Evolutionary conservation across 1,140 invertebrate species (phyloP).

Genomic region (honey bee (Apis mellifera)): DNA sequence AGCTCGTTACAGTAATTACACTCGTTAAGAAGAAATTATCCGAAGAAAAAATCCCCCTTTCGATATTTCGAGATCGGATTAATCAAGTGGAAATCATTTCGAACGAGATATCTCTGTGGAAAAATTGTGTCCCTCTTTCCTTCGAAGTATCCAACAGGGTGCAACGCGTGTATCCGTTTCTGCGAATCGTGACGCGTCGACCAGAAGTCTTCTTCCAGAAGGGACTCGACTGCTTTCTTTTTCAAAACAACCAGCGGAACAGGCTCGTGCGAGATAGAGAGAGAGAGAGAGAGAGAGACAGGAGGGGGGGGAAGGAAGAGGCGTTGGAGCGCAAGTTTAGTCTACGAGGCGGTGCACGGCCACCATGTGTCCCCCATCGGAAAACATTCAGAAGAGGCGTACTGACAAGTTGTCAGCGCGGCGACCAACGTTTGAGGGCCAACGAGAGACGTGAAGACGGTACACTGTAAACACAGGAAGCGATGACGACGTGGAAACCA

Average conservation of each 20-base stretch:
- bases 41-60: no score
- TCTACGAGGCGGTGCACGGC: slow-evolving; percentile 61
- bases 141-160: neutral
- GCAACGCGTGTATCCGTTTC: slow-evolving; percentile 29
- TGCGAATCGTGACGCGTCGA: slow-evolving; percentile 19
- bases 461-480: slow-evolving; percentile 74
- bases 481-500: slow-evolving; percentile 67
- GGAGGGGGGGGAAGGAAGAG: slow-evolving; percentile 17
- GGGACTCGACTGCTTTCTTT: neutral
- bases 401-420: slow-evolving; percentile 72
- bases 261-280: neutral
- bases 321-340: slow-evolving; percentile 59
- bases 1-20: slow-evolving; percentile 17
- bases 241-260: slow-evolving; percentile 56
- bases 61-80: neutral
- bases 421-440: slow-evolving; percentile 63
- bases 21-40: neutral
- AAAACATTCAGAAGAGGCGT: slow-evolving; percentile 64
- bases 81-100: neutral
- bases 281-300: slow-evolving; percentile 3
- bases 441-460: slow-evolving; percentile 71
- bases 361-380: slow-evolving; percentile 68
- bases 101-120: neutral
- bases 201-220: neutral
- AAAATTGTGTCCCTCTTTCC: no score